A percentile compares a stretch with the other conserved stretches of the same genome.
phyloP scores from a whole-genome alignment of 2,797 vertebrate species.

The Mionectes olivaceus region DNA sequence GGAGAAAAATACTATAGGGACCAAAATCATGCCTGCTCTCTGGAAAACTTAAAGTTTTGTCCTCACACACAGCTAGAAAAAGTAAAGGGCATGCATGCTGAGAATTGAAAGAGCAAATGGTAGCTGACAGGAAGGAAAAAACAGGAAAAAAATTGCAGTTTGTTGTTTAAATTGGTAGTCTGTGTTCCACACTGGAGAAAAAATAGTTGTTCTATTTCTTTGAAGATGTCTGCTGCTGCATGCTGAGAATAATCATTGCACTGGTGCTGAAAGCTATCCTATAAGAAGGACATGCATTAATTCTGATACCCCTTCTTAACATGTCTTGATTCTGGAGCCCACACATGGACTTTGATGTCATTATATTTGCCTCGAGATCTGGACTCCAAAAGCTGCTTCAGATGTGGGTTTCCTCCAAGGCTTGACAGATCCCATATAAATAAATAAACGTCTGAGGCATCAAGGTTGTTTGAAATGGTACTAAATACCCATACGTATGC shows the following conservation, averaged over 20 bases:
- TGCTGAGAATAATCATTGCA: background rate
- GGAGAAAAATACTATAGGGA: background rate
- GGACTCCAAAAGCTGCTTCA: background rate
- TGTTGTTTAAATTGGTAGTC: background rate
- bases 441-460: background rate
- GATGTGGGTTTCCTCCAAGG: background rate
- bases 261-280: background rate
- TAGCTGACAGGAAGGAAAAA: background rate
- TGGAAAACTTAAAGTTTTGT: background rate
- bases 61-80: background rate
- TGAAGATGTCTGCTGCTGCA: background rate
- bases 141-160: background rate
- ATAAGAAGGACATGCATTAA: background rate
- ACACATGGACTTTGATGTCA: background rate
- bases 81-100: background rate
- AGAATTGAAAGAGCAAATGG: background rate
- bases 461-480: background rate
- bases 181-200: background rate
- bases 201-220: background rate
- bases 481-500: background rate
- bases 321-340: background rate
- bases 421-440: background rate
- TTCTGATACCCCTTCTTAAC: background rate
- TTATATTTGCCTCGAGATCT: background rate
- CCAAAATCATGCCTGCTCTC: background rate